phyloP scores from a whole-genome alignment of 2,888 invertebrate genomes.

The Rhagonycha fulva region DNA sequence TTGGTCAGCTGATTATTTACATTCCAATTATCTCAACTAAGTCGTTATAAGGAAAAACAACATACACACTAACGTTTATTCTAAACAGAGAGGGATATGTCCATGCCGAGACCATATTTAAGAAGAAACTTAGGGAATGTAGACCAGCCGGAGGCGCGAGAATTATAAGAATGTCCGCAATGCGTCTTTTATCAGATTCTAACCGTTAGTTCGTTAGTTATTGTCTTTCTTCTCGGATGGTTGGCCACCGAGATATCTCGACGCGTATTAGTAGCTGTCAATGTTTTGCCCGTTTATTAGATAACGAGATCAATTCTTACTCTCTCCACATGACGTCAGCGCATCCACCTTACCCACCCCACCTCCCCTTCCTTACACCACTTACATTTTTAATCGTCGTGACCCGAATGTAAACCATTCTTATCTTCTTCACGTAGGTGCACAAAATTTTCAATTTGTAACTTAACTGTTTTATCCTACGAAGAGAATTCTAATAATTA shows the following conservation, averaged over 20 bases:
- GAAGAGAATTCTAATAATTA: conserved; percentile 30
- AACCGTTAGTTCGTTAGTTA: conserved; percentile 50
- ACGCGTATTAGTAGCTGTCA: conserved; percentile 50
- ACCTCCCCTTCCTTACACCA: not conserved
- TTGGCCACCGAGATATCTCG: conserved; percentile 45
- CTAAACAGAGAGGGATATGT: conserved; percentile 20
- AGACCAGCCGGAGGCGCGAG: conserved; percentile 37
- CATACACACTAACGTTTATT: conserved; percentile 14
- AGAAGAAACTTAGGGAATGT: conserved; percentile 34
- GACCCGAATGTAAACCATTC: not conserved
- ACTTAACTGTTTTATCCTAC: conserved; percentile 18
- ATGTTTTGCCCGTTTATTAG: conserved; percentile 37
- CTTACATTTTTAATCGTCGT: not conserved
- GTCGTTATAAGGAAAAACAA: conserved; percentile 21
- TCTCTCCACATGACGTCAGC: conserved; percentile 8
- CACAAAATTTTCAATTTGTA: conserved; percentile 25
- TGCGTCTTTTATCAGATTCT: conserved; percentile 49
- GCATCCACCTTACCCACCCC: conserved; percentile 10
- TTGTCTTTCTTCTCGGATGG: conserved; percentile 48
- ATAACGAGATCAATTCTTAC: conserved; percentile 37
- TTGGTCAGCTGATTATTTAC: conserved; percentile 41
- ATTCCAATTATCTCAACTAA: conserved; percentile 39
- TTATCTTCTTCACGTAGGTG: conserved; percentile 6
- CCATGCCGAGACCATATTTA: conserved; percentile 18
- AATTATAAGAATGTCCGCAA: conserved; percentile 46